Evolutionary conservation across 2,113 vertebrate species (phyloP).

Genomic region (Puffinus mauretanicus): DNA sequence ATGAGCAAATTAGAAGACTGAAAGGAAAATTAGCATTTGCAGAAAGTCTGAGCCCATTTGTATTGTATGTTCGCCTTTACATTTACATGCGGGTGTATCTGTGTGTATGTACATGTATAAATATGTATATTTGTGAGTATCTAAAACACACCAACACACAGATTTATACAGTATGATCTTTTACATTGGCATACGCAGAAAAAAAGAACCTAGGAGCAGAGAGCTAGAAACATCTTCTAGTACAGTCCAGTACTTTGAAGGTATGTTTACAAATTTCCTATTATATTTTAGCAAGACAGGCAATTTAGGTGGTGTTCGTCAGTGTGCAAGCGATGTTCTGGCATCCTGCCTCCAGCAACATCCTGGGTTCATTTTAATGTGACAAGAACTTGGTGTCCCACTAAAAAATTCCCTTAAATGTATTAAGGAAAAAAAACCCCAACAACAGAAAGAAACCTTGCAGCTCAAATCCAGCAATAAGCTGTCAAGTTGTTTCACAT

Average conservation of each 20-base stretch:
- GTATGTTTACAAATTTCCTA: background rate
- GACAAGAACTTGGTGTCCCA: constrained; percentile 29
- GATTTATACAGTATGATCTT: background rate
- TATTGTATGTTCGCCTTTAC: background rate
- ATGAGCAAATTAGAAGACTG: background rate
- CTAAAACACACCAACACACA: background rate
- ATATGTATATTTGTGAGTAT: background rate
- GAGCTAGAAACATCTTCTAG: background rate
- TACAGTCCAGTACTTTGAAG: background rate
- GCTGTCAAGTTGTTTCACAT: background rate
- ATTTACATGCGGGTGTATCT: background rate
- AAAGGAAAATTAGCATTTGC: background rate
- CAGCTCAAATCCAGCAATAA: background rate
- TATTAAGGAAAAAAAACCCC: background rate
- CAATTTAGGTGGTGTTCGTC: background rate
- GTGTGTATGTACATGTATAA: fast-evolving
- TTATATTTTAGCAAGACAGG: constrained; percentile 24
- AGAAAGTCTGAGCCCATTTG: background rate
- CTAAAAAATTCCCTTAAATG: constrained; percentile 1
- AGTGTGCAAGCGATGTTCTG: background rate
- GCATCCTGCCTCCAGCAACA: constrained; percentile 4
- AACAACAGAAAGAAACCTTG: background rate
- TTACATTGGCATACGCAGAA: background rate
- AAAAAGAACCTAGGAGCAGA: background rate
- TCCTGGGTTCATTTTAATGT: constrained; percentile 6